A percentile compares a stretch with the other conserved stretches of the same genome.
These are phyloP conservation scores for Trematomus bernacchii DNA, from an alignment of 2,797 vertebrate genomes.

Conservation along the genomic window DNA sequence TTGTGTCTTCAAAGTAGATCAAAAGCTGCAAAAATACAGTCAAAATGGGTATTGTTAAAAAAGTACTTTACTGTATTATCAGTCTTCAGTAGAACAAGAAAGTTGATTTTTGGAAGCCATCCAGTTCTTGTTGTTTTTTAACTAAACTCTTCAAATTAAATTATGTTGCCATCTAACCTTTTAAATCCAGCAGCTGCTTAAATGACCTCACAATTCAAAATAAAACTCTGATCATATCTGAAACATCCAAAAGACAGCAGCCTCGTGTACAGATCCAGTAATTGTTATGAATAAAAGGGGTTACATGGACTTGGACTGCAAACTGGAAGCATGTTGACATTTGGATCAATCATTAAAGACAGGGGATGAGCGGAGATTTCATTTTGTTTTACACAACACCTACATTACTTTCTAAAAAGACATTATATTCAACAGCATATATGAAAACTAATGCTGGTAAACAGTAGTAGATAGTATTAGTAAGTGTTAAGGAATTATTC, in stretches of 20 bases:
- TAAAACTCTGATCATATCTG: conserved; percentile 21
- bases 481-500: too few relatives aligned
- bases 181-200: conserved; percentile 18
- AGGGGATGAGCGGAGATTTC: conserved; percentile 46
- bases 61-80: background rate
- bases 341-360: conserved; percentile 83
- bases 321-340: conserved; percentile 76
- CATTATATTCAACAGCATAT: background rate
- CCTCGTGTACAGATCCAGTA: conserved; percentile 27
- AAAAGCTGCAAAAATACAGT: conserved; percentile 37
- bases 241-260: conserved; percentile 7
- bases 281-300: conserved; percentile 48
- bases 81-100: background rate
- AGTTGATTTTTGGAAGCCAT: background rate
- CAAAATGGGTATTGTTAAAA: conserved; percentile 8
- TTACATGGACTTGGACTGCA: conserved; percentile 70
- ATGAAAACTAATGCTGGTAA: background rate
- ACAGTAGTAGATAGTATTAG: background rate
- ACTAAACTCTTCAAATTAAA: background rate
- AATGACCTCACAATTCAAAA: conserved; percentile 27
- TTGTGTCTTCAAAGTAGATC: conserved; percentile 31
- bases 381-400: conserved; percentile 39
- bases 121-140: background rate
- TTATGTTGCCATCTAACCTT: conserved; percentile 45
- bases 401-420: background rate